A percentile compares a stretch with the other conserved stretches of the same genome.
Evolutionary conservation across 2,113 vertebrate genomes (phyloP).

Genomic region (Chroicocephalus ridibundus): DNA sequence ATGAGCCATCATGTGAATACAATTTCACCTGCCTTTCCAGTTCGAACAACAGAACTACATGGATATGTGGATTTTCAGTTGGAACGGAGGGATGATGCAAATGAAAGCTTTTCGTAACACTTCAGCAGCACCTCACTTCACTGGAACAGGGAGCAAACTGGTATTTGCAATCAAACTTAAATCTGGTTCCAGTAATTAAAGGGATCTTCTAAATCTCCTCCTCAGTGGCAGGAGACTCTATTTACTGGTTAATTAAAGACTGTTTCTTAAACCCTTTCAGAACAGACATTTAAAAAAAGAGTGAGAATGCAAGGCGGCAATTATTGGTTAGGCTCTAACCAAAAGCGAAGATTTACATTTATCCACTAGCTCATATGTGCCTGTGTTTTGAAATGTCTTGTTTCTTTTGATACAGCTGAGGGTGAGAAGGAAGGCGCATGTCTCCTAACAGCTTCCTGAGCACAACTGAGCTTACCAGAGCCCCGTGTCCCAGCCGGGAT

Average conservation of each 20-base stretch:
- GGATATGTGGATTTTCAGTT: not conserved
- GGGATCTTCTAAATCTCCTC: constrained; percentile 70
- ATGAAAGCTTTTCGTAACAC: constrained; percentile 46
- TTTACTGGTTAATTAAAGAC: constrained; percentile 73
- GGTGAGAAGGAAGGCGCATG: not conserved
- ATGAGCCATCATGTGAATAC: constrained; percentile 16
- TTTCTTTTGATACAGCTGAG: not conserved
- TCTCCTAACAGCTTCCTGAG: not conserved
- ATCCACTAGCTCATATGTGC: not conserved
- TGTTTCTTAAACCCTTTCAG: constrained; percentile 56
- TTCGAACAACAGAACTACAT: constrained; percentile 36
- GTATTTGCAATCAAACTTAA: constrained; percentile 68
- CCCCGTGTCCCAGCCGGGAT: not conserved
- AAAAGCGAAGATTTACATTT: constrained; percentile 36
- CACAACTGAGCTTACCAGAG: not conserved
- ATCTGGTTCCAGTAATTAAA: constrained; percentile 74
- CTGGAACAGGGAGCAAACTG: constrained; percentile 47
- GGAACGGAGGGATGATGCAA: constrained; percentile 30
- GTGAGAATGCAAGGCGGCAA: constrained; percentile 16
- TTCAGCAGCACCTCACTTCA: not conserved
- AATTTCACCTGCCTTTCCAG: constrained; percentile 53
- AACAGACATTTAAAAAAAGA: constrained; percentile 36
- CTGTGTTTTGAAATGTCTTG: not conserved
- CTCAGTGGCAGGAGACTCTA: constrained; percentile 44
- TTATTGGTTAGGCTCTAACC: constrained; percentile 21